Evolutionary conservation across 2,888 invertebrate species (phyloP).

Genomic region (Acronicta leporina): DNA sequence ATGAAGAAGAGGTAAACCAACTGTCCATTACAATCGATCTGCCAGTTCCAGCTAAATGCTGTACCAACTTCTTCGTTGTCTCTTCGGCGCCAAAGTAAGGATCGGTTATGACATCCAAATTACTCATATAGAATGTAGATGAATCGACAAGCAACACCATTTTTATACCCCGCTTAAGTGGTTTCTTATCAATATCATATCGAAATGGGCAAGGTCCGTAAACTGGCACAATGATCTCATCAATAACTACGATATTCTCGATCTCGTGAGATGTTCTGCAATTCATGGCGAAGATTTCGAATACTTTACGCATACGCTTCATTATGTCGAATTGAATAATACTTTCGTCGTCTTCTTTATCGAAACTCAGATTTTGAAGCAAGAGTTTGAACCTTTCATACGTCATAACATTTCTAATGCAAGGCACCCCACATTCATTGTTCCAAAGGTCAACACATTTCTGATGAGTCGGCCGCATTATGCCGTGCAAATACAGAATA

Average conservation of each 20-base stretch:
- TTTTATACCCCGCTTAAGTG: constrained; percentile 78
- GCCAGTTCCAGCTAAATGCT: constrained; percentile 77
- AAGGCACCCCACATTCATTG: constrained; percentile 71
- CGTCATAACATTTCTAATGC: constrained; percentile 75
- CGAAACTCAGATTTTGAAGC: constrained; percentile 77
- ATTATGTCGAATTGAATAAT: constrained; percentile 76
- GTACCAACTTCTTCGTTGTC: constrained; percentile 74
- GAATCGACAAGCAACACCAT: constrained; percentile 79
- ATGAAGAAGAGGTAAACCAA: constrained; percentile 74
- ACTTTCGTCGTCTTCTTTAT: constrained; percentile 66
- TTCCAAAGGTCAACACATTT: constrained; percentile 80
- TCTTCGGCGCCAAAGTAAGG: constrained; percentile 74
- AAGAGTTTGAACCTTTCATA: constrained; percentile 79
- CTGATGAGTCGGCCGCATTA: constrained; percentile 80
- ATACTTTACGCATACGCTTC: constrained; percentile 80
- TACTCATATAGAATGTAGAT: constrained; percentile 79
- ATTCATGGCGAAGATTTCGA: constrained; percentile 84
- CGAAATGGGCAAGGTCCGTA: constrained; percentile 83
- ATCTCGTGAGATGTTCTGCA: constrained; percentile 77
- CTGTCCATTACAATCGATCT: constrained; percentile 78
- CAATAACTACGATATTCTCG: constrained; percentile 74
- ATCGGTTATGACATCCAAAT: constrained; percentile 81
- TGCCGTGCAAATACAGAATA: constrained; percentile 81
- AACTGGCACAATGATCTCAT: constrained; percentile 81
- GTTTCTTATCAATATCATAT: constrained; percentile 78